phyloP scores from a whole-genome alignment of 2,797 vertebrate species.

The Hozukius guyotensis region DNA sequence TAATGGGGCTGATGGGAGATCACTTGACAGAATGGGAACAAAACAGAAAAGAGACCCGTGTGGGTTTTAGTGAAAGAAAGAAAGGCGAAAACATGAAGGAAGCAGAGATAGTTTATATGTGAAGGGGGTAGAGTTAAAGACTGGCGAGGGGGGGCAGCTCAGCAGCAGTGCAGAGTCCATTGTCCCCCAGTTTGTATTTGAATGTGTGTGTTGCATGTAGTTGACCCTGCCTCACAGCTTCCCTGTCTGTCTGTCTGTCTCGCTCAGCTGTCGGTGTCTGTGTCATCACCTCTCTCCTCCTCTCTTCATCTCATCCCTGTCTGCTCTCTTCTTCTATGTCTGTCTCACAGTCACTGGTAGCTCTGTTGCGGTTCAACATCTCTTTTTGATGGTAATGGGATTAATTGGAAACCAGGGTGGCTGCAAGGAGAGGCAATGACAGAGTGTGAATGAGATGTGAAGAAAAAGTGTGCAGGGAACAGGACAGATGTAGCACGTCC shows the following conservation, averaged over 20 bases:
- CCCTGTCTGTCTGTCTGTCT: slow-evolving; percentile 42
- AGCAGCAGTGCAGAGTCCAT: slow-evolving; percentile 55
- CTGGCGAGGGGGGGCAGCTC: slow-evolving; percentile 1
- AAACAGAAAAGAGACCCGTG: slow-evolving; percentile 11
- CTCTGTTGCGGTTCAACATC: slow-evolving; percentile 45
- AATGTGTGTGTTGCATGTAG: slow-evolving; percentile 30
- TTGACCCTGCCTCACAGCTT: slow-evolving; percentile 50
- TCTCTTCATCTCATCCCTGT: not conserved
- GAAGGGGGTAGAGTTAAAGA: not conserved
- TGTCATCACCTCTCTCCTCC: slow-evolving; percentile 23
- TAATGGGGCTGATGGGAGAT: slow-evolving; percentile 34
- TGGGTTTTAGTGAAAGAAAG: slow-evolving; percentile 6
- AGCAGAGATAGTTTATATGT: slow-evolving; percentile 4
- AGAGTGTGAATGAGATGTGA: slow-evolving; percentile 2
- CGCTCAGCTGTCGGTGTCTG: slow-evolving; percentile 49
- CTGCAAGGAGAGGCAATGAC: slow-evolving; percentile 16
- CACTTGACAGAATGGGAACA: slow-evolving; percentile 59
- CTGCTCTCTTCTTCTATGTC: not conserved
- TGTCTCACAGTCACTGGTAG: not conserved
- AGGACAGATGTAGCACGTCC: not conserved
- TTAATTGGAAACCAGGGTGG: slow-evolving; percentile 58
- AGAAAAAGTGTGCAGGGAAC: not conserved
- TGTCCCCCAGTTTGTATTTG: slow-evolving; percentile 57
- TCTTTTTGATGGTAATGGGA: slow-evolving; percentile 67
- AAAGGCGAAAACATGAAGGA: not conserved